Conservation (phyloP, 2,888 invertebrate species). For the Diarsia mendica region DNA sequence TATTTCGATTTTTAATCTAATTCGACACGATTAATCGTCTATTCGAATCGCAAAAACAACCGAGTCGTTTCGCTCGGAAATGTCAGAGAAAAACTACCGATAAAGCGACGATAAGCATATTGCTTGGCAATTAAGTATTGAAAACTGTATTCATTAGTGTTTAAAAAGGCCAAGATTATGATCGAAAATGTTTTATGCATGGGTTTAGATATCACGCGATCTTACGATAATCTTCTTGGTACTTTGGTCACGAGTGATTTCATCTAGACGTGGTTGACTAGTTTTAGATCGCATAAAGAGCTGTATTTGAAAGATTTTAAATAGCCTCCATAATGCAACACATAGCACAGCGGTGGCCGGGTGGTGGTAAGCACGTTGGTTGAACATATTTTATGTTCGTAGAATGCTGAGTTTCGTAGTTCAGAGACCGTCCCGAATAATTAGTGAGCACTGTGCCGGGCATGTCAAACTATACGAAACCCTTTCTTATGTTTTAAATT, state of each 20-base stretch:
- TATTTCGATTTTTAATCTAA: neutral
- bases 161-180: constrained; percentile 16
- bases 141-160: constrained; percentile 5
- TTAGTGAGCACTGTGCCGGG: too few species aligned
- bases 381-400: too few species aligned
- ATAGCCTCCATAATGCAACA: too few species aligned
- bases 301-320: too few species aligned
- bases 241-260: neutral
- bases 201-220: constrained; percentile 36
- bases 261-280: too few species aligned
- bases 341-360: too few species aligned
- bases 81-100: constrained; percentile 20
- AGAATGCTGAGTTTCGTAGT: too few species aligned
- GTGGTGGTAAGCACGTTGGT: too few species aligned
- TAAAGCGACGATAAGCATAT: neutral
- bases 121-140: constrained; percentile 13
- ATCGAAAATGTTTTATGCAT: constrained; percentile 27
- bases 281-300: neutral
- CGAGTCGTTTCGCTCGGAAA: constrained; percentile 1
- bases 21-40: neutral
- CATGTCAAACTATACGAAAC: too few species aligned
- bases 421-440: too few species aligned
- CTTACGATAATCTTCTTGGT: neutral
- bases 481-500: too few species aligned
- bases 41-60: constrained; percentile 21